Conservation (phyloP, 1,140 invertebrate species). For the Trichogramma pretiosum region DNA sequence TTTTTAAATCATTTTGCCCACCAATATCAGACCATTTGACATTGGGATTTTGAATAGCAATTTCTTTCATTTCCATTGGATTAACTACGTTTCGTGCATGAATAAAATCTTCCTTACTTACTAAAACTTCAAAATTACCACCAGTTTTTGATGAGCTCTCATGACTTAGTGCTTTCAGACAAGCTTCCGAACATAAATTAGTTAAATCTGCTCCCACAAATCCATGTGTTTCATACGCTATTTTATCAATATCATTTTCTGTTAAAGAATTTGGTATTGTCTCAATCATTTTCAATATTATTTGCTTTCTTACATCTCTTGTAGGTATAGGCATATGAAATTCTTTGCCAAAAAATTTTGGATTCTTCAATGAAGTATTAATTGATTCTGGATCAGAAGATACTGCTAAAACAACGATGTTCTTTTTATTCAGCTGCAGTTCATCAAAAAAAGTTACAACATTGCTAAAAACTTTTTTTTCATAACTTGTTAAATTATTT, state of each 20-base stretch:
- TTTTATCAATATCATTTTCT: constrained; percentile 48
- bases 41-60: constrained; percentile 73
- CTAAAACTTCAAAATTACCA: too few relatives aligned
- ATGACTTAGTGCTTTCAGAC: constrained; percentile 47
- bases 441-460: constrained; percentile 63
- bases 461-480: constrained; percentile 61
- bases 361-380: constrained; percentile 63
- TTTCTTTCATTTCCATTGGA: constrained; percentile 85
- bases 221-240: constrained; percentile 71
- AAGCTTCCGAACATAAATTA: constrained; percentile 63
- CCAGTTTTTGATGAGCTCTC: too few relatives aligned
- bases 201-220: constrained; percentile 82
- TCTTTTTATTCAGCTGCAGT: constrained; percentile 45
- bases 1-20: constrained; percentile 77
- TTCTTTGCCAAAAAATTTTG: constrained; percentile 74
- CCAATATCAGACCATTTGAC: constrained; percentile 90
- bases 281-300: constrained; percentile 55
- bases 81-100: constrained; percentile 61
- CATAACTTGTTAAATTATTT: constrained; percentile 56
- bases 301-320: constrained; percentile 56
- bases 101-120: constrained; percentile 49
- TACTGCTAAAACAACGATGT: constrained; percentile 65
- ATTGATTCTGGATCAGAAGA: constrained; percentile 62
- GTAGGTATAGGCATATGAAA: constrained; percentile 77
- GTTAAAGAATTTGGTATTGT: constrained; percentile 50